These are phyloP conservation scores for Apeltes quadracus DNA, from an alignment of 2,113 vertebrate species.

Conservation along the genomic window DNA sequence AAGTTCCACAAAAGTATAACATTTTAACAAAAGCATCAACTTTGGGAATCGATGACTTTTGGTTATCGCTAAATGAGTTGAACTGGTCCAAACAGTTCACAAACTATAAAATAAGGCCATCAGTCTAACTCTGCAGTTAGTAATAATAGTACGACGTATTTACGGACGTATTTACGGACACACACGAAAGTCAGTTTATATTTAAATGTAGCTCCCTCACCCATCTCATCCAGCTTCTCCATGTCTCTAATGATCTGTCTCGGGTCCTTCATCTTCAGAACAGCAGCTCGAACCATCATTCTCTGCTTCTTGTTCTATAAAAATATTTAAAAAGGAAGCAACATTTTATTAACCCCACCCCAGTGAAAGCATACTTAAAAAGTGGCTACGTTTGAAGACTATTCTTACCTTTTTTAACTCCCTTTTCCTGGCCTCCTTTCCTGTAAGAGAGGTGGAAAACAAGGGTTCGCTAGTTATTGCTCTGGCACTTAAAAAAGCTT, in stretches of 20 bases:
- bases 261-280: conserved; percentile 99
- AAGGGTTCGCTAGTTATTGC: background rate
- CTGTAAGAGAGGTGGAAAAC: conserved; percentile 68
- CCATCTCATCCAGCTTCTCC: conserved; percentile 99
- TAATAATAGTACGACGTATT: background rate
- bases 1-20: background rate
- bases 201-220: conserved; percentile 72
- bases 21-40: background rate
- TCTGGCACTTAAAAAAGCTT: background rate
- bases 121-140: background rate
- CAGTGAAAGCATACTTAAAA: background rate
- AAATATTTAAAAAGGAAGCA: background rate
- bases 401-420: conserved; percentile 93
- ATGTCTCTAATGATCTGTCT: conserved; percentile 98
- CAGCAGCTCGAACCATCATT: conserved; percentile 99
- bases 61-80: background rate
- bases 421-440: conserved; percentile 97
- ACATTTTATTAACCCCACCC: background rate
- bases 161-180: background rate
- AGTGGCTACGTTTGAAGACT: background rate
- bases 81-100: background rate
- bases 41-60: background rate
- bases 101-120: background rate
- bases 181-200: background rate
- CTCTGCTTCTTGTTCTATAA: conserved; percentile 97